Conservation (phyloP, 2,113 vertebrate genomes). For the Alethe diademata region DNA sequence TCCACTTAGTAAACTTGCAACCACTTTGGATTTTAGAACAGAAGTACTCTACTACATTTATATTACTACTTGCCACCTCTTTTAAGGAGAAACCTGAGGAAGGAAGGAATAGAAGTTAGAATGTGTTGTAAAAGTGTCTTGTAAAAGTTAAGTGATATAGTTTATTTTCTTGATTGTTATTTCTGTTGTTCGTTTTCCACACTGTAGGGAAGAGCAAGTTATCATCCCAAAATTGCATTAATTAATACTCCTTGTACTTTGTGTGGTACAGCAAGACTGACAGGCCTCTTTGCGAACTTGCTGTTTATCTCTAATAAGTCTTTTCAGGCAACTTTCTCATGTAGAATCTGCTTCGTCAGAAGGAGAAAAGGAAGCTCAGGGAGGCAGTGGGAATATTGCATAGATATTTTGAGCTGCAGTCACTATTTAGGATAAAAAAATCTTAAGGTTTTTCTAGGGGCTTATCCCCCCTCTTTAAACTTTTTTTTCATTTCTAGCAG, state of each 20-base stretch:
- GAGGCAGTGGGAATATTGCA: neutral
- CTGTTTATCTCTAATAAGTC: neutral
- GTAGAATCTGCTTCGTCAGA: neutral
- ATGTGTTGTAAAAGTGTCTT: neutral
- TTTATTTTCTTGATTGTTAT: neutral
- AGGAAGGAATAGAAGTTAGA: neutral
- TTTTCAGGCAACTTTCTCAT: neutral
- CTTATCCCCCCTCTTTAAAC: fast-evolving
- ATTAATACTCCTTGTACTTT: neutral
- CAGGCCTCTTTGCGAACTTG: neutral
- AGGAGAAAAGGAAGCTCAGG: neutral
- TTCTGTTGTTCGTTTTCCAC: neutral
- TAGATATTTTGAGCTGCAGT: neutral
- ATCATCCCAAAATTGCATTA: neutral
- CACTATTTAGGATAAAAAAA: neutral
- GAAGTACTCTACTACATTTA: neutral
- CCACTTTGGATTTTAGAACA: neutral
- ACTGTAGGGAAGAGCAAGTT: neutral
- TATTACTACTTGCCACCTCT: neutral
- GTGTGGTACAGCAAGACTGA: neutral
- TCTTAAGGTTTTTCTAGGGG: fast-evolving
- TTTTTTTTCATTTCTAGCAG: neutral
- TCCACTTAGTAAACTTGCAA: neutral
- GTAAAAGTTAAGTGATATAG: neutral
- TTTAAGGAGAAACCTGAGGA: neutral